phyloP scores from a whole-genome alignment of 1,140 invertebrate genomes.

The Penaeus indicus region DNA sequence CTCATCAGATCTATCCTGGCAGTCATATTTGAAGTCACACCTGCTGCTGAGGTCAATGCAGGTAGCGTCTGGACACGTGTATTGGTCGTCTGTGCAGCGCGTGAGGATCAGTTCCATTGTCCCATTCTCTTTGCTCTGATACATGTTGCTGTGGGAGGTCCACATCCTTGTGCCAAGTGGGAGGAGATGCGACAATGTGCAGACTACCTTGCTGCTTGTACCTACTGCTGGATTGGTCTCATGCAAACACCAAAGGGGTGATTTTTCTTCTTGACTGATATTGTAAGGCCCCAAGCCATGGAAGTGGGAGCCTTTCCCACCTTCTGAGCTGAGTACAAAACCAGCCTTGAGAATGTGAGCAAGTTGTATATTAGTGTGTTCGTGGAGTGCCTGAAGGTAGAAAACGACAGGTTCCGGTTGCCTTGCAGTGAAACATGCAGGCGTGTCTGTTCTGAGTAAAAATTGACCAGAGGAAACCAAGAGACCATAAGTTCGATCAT shows the following conservation, averaged over 20 bases:
- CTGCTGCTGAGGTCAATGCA: slow-evolving; percentile 22
- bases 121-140: background rate
- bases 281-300: slow-evolving; percentile 22
- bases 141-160: no score
- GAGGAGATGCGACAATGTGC: background rate
- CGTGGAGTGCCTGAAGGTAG: no score
- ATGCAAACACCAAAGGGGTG: slow-evolving; percentile 31
- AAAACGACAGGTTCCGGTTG: no score
- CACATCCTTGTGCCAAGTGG: no score
- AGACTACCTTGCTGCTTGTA: background rate
- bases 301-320: slow-evolving; percentile 22
- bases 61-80: slow-evolving; percentile 40
- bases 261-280: slow-evolving; percentile 1
- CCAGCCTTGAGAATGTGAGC: background rate
- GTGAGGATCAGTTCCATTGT: slow-evolving; percentile 1
- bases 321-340: slow-evolving; percentile 19
- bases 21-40: slow-evolving; percentile 44
- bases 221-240: no score
- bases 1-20: slow-evolving; percentile 35
- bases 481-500: no score
- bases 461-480: no score
- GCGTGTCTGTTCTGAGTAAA: no score
- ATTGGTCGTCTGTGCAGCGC: slow-evolving; percentile 40
- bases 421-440: no score
- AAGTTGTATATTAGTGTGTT: no score